Base-by-base conservation (phyloP, 2,113 vertebrate species). In the Tapirus terrestris region DNA sequence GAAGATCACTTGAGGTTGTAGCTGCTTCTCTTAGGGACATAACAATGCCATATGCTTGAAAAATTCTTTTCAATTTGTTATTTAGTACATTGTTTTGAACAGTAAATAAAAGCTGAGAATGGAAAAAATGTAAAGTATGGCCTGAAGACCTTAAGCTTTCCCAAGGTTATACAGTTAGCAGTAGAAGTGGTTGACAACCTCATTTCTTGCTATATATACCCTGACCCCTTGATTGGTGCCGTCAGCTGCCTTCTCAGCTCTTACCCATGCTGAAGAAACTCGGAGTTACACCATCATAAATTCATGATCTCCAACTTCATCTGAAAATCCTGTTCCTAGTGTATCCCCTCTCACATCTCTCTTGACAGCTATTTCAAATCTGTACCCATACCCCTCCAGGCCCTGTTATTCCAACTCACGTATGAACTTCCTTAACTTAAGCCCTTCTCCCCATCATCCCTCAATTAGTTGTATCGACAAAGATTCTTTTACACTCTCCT, bases 91-190 rank as follows among this genome's bases (percentile, higher is more conserved):
- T 73, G 31, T 88, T 80, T 56, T 92, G 82, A 43, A 68, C 14
- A 79, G 61, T 81, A 81, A 81, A 92, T 73, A 79, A 77, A 84
- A 84, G 45, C 43, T 72, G 20, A 86, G 63, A 63, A 92, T 92
- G 56, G 1, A 6, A 81, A 83, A 53, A 72, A 83, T n/a, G 73
- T 8, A 36, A 36, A 68, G 36, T 45, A n/a, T 82, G 93, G 33
- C 53, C 53, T 65, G 67, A 56, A 51, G 48, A 80, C 36, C 21
- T 13, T 14, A 27, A 58, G 82, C 36, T 43, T 65, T 36, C n/a
- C 63, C 73, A 70, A 58, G 67, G 53, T 53, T 14, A 33, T 33
- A 61, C 10, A 39, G 48, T 73, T 56, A 76, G 65, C 27, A 58
- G 60, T 17, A 21, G 76, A 36, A 43, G 33, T 70, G 36, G 48